Evolutionary conservation across 2,113 vertebrate species (phyloP), one percentile per base, ranked within the genome.

Genomic region (Theristicus caerulescens): DNA sequence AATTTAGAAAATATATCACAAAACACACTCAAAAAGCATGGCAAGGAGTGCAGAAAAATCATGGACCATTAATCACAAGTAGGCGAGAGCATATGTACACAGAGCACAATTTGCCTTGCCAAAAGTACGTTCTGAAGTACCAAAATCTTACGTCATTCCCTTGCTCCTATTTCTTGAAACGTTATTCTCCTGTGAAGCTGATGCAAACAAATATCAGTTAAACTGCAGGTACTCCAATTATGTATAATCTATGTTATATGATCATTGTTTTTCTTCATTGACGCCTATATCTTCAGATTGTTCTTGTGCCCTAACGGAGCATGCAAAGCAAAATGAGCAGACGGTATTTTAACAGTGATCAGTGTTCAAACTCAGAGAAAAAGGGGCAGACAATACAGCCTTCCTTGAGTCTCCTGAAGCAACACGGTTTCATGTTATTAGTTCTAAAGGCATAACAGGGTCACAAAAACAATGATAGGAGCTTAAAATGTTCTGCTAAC

Each of bases 1-100:
- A 71, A 69, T 88, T 65, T 65, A 58, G 64, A 94, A 97, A 97
- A 86, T 57, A 36, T 26, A 90, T 66, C 54, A 89, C 61, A 86
- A 81, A 54, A 86, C 62, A 42, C 58, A 36, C 22, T 82, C 44
- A 42, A 82, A 81, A 87, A 81, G 32, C 24, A 70, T 12, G 34
- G 16, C 55, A 46, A 70, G 34, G 16, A 71, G 24, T 9, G 34
- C 24, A 69, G 40, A 86, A 80, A 62, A 85, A 54, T 21, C 42
- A 82, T 0, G 4, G 31, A 34, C 25, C 42, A 80, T 93, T 93
- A 92, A 82, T 44, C 46, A 82, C 64, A 62, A 58, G 40, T 8
- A 61, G 36, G 8, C 66, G 32, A 80, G 22, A 91, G 38, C 26
- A 79, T 8, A 77, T 1, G 15, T 13, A 72, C 55, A 79, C n/a